Evolutionary conservation across 2,113 vertebrate species (phyloP).

Genomic region (Lepus timidus): DNA sequence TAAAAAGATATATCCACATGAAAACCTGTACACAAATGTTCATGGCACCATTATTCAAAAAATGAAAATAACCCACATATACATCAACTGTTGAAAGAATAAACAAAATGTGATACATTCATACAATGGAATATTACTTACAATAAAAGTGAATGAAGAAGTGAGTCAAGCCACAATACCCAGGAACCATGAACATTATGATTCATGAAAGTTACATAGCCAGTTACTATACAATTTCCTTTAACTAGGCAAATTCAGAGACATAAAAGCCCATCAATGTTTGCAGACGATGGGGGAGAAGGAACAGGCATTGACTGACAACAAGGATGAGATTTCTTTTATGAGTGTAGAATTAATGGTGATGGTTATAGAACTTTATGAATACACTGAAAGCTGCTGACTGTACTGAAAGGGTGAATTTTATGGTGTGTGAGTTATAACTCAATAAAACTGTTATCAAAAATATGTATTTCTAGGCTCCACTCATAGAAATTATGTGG

Average conservation of each 20-base stretch:
- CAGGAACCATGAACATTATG: background rate
- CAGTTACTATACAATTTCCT: too few relatives aligned
- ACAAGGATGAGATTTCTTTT: background rate
- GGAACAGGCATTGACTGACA: background rate
- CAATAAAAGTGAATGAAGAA: background rate
- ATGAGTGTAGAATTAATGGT: background rate
- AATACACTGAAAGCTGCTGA: background rate
- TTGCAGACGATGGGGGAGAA: background rate
- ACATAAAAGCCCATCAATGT: background rate
- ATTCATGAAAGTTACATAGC: background rate
- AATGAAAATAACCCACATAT: background rate
- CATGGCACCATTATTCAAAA: background rate
- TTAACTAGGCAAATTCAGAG: background rate
- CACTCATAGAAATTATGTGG: background rate
- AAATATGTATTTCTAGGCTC: background rate
- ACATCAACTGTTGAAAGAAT: background rate
- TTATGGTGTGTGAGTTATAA: background rate
- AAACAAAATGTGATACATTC: background rate
- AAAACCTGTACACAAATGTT: background rate
- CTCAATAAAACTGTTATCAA: background rate
- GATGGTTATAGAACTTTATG: background rate
- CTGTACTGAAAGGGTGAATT: background rate
- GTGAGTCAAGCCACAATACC: background rate
- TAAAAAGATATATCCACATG: background rate
- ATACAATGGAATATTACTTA: background rate